phyloP scores from a whole-genome alignment of 2,797 vertebrate species.

The Melanotaenia boesemani region DNA sequence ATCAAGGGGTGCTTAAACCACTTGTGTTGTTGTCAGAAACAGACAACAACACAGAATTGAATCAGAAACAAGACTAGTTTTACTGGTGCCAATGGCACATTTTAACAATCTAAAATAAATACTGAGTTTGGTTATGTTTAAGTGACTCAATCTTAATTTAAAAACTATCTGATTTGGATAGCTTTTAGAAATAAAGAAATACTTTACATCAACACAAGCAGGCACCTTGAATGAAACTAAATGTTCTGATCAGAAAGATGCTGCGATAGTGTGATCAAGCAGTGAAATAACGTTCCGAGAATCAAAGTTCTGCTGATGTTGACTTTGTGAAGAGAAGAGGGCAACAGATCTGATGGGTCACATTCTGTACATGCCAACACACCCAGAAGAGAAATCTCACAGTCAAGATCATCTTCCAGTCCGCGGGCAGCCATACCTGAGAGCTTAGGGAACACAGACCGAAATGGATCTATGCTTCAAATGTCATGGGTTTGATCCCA shows the following conservation, averaged over 20 bases:
- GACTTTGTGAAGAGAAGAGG: conserved; percentile 27
- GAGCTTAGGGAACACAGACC: conserved; percentile 31
- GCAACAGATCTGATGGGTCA: conserved; percentile 46
- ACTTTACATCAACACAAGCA: neutral
- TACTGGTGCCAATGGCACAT: neutral
- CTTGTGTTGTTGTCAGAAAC: too few species aligned
- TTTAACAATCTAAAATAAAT: neutral
- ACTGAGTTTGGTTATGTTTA: neutral
- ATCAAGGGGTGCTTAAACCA: neutral
- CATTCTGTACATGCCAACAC: conserved; percentile 69
- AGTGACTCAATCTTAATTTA: neutral
- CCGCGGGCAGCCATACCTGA: conserved; percentile 27
- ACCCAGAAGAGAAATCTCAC: conserved; percentile 61
- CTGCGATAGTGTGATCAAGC: conserved; percentile 1
- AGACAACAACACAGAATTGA: neutral
- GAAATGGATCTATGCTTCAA: conserved; percentile 31
- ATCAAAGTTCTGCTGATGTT: conserved; percentile 35
- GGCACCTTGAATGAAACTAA: neutral
- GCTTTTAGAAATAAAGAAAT: neutral
- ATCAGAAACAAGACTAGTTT: neutral
- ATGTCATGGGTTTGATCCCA: conserved; percentile 32
- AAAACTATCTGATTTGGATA: neutral
- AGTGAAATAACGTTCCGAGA: conserved; percentile 17
- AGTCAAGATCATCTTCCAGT: conserved; percentile 67
- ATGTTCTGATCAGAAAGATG: neutral